Conservation (phyloP, 2,113 vertebrate species). For the Todiramphus saurophagus region DNA sequence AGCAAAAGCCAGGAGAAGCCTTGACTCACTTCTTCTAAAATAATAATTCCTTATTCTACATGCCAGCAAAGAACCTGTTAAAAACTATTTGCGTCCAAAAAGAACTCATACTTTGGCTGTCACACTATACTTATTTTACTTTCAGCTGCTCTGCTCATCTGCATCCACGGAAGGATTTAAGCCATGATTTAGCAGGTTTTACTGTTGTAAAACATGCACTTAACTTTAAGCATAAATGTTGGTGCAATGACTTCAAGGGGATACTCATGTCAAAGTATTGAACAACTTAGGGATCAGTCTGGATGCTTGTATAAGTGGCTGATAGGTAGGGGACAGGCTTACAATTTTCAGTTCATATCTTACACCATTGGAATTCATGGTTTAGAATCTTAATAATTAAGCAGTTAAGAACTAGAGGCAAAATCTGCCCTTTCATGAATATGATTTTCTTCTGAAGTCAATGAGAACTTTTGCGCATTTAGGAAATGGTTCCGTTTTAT, state of each 20-base stretch:
- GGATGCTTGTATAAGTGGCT: not conserved
- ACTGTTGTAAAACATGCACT: not conserved
- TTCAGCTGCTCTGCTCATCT: not conserved
- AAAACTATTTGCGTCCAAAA: not conserved
- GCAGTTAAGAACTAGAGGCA: not conserved
- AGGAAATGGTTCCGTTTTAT: not conserved
- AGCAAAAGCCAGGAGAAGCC: not conserved
- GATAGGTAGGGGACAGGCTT: not conserved
- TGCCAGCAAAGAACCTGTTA: not conserved
- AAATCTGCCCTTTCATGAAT: not conserved
- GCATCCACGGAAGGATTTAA: not conserved
- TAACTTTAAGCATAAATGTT: not conserved
- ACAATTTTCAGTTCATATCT: not conserved
- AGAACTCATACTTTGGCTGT: not conserved
- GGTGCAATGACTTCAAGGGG: not conserved
- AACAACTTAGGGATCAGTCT: not conserved
- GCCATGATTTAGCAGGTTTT: not conserved
- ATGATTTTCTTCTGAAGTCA: not conserved
- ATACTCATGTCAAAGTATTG: not conserved
- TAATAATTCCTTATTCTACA: not conserved
- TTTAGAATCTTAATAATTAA: not conserved
- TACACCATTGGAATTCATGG: not conserved
- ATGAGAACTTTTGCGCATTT: not conserved
- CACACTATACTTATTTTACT: not conserved
- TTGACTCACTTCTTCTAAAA: constrained; percentile 2